phyloP scores from a whole-genome alignment of 92 coral and sea anemone genomes.

The Porites cylindrica region DNA sequence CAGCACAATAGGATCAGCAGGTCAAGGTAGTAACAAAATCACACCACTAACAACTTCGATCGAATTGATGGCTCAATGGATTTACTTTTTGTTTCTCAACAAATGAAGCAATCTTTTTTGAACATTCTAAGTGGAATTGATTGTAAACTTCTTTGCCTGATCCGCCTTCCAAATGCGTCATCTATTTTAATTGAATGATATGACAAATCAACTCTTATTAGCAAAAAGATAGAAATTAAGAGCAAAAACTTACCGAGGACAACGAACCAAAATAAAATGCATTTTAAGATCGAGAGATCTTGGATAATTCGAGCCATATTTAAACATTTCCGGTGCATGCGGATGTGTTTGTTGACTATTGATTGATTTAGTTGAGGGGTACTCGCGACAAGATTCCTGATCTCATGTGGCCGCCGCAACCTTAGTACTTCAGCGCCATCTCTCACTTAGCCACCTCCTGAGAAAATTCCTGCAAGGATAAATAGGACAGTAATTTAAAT shows the following conservation, averaged over 20 bases:
- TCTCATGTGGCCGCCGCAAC: background rate
- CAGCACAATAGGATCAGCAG: background rate
- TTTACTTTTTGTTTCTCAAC: background rate
- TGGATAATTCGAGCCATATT: constrained; percentile 4
- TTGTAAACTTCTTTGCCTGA: background rate
- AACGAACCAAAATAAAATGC: constrained; percentile 31
- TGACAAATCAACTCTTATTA: constrained; percentile 16
- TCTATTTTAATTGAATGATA: constrained; percentile 32
- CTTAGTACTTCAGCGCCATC: background rate
- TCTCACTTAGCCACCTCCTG: background rate
- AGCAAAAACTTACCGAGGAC: constrained; percentile 30
- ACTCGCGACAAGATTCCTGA: background rate
- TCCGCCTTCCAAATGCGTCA: constrained; percentile 38
- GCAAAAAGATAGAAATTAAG: constrained; percentile 19
- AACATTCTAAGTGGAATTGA: constrained; percentile 13
- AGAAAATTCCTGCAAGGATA: constrained; percentile 22
- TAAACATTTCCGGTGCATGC: background rate
- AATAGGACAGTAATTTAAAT: background rate
- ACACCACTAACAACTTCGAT: background rate
- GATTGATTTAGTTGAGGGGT: background rate
- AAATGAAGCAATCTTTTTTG: background rate
- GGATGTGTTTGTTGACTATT: background rate
- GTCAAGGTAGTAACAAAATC: background rate
- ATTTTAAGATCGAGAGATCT: constrained; percentile 2
- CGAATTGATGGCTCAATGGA: background rate